Conservation (phyloP, 2,113 vertebrate species). For the Microtus ochrogaster region DNA sequence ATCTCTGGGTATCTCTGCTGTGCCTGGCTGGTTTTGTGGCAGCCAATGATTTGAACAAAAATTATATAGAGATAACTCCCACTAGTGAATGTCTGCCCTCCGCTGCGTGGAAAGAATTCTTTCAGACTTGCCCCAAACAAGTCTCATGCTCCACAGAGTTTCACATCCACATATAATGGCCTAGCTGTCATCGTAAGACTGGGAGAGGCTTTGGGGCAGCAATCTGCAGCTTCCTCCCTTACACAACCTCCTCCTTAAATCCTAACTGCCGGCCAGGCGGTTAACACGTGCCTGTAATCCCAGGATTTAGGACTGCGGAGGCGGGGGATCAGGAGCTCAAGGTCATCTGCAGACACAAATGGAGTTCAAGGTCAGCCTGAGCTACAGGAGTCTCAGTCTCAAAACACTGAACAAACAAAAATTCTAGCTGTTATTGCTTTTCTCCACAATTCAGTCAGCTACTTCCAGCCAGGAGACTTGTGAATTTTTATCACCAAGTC, state of each 20-base stretch:
- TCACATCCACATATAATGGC: rapidly evolving
- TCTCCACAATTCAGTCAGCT: background rate
- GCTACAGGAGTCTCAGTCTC: background rate
- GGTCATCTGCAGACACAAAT: background rate
- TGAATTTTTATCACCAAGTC: background rate
- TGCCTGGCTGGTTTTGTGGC: background rate
- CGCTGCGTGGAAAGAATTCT: background rate
- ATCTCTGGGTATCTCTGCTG: background rate
- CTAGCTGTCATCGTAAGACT: background rate
- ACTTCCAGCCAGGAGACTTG: background rate
- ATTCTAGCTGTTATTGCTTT: background rate
- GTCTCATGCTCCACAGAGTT: background rate
- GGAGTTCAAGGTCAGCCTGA: background rate
- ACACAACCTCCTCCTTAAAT: background rate
- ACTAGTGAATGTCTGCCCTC: background rate
- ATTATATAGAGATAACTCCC: background rate
- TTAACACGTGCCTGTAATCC: background rate
- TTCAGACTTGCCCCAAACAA: background rate
- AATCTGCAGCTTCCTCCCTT: background rate
- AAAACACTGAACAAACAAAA: background rate
- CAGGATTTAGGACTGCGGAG: background rate
- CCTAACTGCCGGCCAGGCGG: background rate
- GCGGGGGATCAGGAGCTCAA: background rate
- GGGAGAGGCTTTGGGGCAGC: background rate
- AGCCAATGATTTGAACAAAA: background rate